Evolutionary conservation across 1,140 invertebrate species (phyloP), one percentile per base, ranked within the genome.

Genomic region (Bombus fervidus): DNA sequence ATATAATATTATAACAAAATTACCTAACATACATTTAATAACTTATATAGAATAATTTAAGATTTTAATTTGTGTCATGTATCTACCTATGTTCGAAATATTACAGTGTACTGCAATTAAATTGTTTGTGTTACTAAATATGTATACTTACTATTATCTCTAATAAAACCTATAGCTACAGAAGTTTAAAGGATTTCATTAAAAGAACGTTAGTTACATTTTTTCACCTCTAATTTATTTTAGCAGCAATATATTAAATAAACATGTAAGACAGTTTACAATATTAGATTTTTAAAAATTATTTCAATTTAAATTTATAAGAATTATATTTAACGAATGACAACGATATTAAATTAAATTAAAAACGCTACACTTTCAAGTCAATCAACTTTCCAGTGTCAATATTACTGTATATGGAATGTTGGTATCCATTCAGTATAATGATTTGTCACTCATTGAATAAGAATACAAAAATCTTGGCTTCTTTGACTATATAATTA

Each of bases 221-320:
- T 37, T 1, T 68, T 68, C 22, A 34, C 34, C 22, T 83, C 39
- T 80, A 80, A 47, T 85, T 85, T 85, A 85, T 85, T 85, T 28
- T 85, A 85, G 22, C 68, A 53, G 28, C 57, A 25, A 80, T 53
- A 72, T 80, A 64, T 68, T 74, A 28, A 85, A 87, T 68, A 87
- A 79, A 79, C 37, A 66, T 74, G 3, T 77, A 73, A 74, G 28
- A 62, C 28, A 87, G 59, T 80, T 68, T 78, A 85, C 83, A 85
- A 64, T 80, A n/a, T 53, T 43, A 72, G 15, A 62, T 59, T 64
- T 79, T 43, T 62, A 80, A 47, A 22, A 69, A 79, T 43, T 84
- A 34, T 34, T 34, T 34, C 2, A 34, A 34, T 34, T 34, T 34
- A 34, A 34, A 34, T 34, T 34, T 34, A 34, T 72, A 84, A 68